Evolutionary conservation across 2,113 vertebrate genomes (phyloP), one percentile per base, ranked within the genome.

Genomic region (Prionailurus bengalensis): DNA sequence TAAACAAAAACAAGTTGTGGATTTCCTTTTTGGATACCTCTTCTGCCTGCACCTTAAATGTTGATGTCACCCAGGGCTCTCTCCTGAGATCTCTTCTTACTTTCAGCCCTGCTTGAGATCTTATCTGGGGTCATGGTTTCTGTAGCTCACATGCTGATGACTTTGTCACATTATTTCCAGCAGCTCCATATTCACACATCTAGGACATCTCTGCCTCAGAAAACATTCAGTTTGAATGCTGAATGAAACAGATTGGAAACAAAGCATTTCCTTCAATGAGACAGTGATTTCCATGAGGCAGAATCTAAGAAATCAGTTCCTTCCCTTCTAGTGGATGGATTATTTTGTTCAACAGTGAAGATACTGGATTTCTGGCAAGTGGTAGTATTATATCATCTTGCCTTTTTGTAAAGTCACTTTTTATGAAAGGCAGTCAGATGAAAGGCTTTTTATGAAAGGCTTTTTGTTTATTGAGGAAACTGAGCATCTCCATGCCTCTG

Each of bases 361-460:
- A 48, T 21, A 31, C 25, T 66, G n/a, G 45, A 85, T 86, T 13
- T 39, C 13, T 91, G 81, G 29, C 65, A 85, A 55, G 45, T 45
- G 16, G 19, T 79, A 21, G 23, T 96, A 71, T 6, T 90, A 21
- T 36, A 33, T 74, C 45, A 39, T 58, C 31, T 74, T 93, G 70
- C 58, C 68, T 79, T 96, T 91, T 92, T 39, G 10, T 88, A 76
- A 81, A 91, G 51, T 70, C 13, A 87, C 42, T 84, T 89, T 80
- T 79, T 36, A 63, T 89, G 27, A 85, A 71, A 94, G 71, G 45
- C 42, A 39, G 15, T 55, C 31, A 29, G 51, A 42, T 84, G n/a
- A 48, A 80, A 88, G 51, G 17, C 74, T 48, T 94, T 94, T 48
- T 39, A 58, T 83, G 39, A 88, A 71, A 88, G 51, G 1, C 53